Evolutionary conservation across 2,797 vertebrate genomes (phyloP).

Genomic region (Coendou prehensilis): DNA sequence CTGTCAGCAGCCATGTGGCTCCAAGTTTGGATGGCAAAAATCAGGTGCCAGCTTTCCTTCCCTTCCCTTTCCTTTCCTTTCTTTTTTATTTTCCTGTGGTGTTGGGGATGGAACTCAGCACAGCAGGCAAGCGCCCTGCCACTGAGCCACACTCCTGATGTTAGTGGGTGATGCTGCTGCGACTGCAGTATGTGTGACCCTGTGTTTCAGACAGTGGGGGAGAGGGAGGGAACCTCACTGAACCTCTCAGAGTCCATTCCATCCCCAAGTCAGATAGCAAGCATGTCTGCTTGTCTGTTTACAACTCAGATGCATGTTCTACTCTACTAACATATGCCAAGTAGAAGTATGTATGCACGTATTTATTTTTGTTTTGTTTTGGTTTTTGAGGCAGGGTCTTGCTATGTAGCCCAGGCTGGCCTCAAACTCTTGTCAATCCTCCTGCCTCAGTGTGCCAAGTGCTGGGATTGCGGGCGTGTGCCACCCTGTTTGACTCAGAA

Average conservation of each 20-base stretch:
- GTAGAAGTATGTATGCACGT: rapidly evolving
- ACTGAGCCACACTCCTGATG: background rate
- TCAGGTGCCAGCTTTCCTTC: background rate
- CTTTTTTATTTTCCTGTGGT: background rate
- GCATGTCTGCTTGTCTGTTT: background rate
- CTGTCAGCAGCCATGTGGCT: too few relatives aligned
- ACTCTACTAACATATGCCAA: background rate
- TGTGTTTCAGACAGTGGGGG: background rate
- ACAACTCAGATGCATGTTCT: background rate
- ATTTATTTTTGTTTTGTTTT: background rate
- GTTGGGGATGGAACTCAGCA: background rate
- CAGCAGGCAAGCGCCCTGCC: background rate
- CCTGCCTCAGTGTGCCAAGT: background rate
- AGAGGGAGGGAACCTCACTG: background rate
- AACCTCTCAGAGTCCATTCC: background rate
- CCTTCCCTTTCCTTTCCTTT: background rate
- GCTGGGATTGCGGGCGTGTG: background rate
- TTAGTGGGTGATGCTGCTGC: background rate
- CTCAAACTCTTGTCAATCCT: background rate
- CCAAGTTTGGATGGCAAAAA: background rate
- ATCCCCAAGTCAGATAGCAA: background rate
- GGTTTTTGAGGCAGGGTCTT: background rate
- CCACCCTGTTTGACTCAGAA: background rate
- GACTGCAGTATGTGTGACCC: background rate
- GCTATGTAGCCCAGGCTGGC: background rate